Percentiles rank a stretch among this genome's conserved stretches.
These are phyloP conservation scores for Artibeus jamaicensis DNA, from an alignment of 2,797 vertebrate species.

Conservation along the genomic window DNA sequence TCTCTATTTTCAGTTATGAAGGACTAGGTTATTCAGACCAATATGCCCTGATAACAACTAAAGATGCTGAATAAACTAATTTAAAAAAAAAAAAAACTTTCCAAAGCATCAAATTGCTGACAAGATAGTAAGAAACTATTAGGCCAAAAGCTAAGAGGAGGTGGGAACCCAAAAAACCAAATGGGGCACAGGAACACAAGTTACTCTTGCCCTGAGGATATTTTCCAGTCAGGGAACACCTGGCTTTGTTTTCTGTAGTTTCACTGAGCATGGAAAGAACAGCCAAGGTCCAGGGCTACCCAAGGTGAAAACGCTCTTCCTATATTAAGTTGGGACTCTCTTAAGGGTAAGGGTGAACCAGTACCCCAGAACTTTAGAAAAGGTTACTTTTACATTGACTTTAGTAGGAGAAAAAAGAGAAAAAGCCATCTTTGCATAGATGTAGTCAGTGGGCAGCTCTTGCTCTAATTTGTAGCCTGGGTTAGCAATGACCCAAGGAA, in stretches of 20 bases:
- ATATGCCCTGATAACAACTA: neutral
- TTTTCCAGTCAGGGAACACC: neutral
- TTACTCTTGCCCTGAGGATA: neutral
- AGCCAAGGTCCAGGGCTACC: neutral
- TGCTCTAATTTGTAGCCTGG: neutral
- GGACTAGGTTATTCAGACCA: neutral
- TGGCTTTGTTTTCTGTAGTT: neutral
- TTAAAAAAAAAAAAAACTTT: neutral
- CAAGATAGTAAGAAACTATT: neutral
- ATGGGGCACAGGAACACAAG: neutral
- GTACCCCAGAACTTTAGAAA: neutral
- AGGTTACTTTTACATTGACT: neutral
- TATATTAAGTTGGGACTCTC: neutral
- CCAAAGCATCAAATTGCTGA: neutral
- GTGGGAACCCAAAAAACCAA: neutral
- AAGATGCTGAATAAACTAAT: neutral
- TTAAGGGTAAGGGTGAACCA: neutral
- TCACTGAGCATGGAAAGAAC: neutral
- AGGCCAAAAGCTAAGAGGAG: neutral
- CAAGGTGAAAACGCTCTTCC: neutral
- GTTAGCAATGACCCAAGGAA: neutral
- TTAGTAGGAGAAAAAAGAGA: neutral
- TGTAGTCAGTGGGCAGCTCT: neutral
- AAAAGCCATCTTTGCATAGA: neutral
- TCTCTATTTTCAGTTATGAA: neutral